Evolutionary conservation across 1,140 invertebrate genomes (phyloP).

Genomic region (Choristoneura fumiferana): DNA sequence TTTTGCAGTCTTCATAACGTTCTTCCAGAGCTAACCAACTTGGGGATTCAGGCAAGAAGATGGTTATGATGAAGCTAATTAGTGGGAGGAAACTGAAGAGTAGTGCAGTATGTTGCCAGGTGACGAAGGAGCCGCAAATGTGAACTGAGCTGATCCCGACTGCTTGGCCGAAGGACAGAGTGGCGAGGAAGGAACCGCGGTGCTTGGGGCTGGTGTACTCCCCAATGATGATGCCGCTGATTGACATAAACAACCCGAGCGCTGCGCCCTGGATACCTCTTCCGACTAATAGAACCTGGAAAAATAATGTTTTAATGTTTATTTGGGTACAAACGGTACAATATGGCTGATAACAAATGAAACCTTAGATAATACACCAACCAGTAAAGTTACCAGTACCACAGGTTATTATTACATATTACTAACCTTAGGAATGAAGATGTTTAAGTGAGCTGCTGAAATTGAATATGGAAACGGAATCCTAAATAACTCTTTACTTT

Average conservation of each 20-base stretch:
- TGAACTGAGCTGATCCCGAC: not conserved
- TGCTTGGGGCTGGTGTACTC: constrained; percentile 20
- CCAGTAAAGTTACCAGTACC: too few relatives aligned
- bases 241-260: constrained; percentile 17
- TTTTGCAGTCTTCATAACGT: not conserved
- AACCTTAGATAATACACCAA: too few relatives aligned
- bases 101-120: constrained; percentile 1
- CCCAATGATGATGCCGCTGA: constrained; percentile 18
- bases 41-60: constrained; percentile 12
- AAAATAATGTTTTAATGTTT: not conserved
- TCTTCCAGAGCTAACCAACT: constrained; percentile 7
- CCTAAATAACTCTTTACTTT: too few relatives aligned
- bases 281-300: constrained; percentile 4
- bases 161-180: not conserved
- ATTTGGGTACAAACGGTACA: too few relatives aligned
- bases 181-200: constrained; percentile 7
- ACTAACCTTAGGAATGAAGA: too few relatives aligned
- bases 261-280: constrained; percentile 17
- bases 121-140: not conserved
- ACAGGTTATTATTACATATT: too few relatives aligned
- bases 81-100: not conserved
- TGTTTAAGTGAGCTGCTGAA: too few relatives aligned
- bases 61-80: not conserved
- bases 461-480: too few relatives aligned
- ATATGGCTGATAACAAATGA: too few relatives aligned